These are phyloP conservation scores for Megathymus violae DNA, from an alignment of 1,140 invertebrate genomes.

Conservation along the genomic window DNA sequence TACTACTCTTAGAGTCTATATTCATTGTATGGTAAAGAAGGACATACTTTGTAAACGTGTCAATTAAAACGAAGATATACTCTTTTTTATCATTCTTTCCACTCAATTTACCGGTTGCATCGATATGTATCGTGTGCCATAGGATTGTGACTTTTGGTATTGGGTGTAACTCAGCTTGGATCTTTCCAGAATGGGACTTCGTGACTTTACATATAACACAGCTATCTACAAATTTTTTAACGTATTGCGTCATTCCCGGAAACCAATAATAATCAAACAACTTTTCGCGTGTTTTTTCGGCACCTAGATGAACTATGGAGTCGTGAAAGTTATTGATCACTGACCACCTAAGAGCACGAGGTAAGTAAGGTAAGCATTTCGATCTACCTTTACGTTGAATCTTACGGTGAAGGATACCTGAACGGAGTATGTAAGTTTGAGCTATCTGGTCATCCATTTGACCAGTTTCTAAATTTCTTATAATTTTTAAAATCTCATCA, in stretches of 20 bases:
- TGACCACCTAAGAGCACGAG: slow-evolving; percentile 11
- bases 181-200: slow-evolving; percentile 37
- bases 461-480: not conserved
- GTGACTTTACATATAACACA: slow-evolving; percentile 44
- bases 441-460: not conserved
- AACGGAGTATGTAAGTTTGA: slow-evolving; percentile 23
- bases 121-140: slow-evolving; percentile 41
- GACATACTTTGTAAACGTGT: slow-evolving; percentile 38
- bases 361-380: slow-evolving; percentile 2
- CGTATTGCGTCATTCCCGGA: slow-evolving; percentile 33
- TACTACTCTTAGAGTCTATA: slow-evolving; percentile 38
- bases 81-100: slow-evolving; percentile 39
- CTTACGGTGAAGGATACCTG: slow-evolving; percentile 1
- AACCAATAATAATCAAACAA: slow-evolving; percentile 25
- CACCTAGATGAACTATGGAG: slow-evolving; percentile 22
- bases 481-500: slow-evolving; percentile 11
- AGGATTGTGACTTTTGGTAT: slow-evolving; percentile 35
- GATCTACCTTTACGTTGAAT: not conserved
- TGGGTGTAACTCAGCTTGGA: slow-evolving; percentile 37
- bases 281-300: slow-evolving; percentile 36
- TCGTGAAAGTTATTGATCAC: slow-evolving; percentile 33
- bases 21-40: slow-evolving; percentile 36
- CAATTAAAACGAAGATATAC: slow-evolving; percentile 39
- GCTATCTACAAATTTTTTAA: slow-evolving; percentile 43
- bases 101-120: slow-evolving; percentile 39